phyloP scores from a whole-genome alignment of 2,797 vertebrate genomes.

The Delichon dasypus region DNA sequence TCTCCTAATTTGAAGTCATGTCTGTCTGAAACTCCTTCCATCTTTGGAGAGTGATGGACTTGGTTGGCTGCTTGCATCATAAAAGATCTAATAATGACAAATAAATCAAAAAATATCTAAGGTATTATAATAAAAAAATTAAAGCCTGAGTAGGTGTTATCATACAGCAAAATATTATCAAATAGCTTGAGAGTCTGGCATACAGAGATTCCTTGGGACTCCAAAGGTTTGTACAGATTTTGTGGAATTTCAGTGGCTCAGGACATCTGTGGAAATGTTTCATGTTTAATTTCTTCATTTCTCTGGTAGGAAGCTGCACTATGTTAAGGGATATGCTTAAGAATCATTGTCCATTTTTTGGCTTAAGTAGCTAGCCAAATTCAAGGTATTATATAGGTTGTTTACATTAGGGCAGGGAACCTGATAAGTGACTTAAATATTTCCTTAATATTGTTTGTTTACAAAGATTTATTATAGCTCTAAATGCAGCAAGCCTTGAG shows the following conservation, averaged over 20 bases:
- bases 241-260: neutral
- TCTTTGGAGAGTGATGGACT: neutral
- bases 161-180: neutral
- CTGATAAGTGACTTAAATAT: neutral
- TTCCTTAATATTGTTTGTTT: neutral
- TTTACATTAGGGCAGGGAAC: neutral
- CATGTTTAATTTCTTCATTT: neutral
- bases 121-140: neutral
- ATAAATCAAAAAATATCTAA: neutral
- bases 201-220: neutral
- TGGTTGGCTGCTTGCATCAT: neutral
- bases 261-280: neutral
- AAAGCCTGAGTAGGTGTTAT: neutral
- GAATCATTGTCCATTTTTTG: neutral
- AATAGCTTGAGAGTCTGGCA: neutral
- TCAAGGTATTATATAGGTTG: neutral
- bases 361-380: neutral
- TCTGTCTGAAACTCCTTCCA: neutral
- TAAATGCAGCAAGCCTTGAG: neutral
- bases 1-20: neutral
- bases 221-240: neutral
- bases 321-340: neutral
- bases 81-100: neutral
- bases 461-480: neutral
- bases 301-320: neutral